Evolutionary conservation across 2,888 invertebrate species (phyloP), one percentile per base, ranked within the genome.

Genomic region (Folsomia manolachei): DNA sequence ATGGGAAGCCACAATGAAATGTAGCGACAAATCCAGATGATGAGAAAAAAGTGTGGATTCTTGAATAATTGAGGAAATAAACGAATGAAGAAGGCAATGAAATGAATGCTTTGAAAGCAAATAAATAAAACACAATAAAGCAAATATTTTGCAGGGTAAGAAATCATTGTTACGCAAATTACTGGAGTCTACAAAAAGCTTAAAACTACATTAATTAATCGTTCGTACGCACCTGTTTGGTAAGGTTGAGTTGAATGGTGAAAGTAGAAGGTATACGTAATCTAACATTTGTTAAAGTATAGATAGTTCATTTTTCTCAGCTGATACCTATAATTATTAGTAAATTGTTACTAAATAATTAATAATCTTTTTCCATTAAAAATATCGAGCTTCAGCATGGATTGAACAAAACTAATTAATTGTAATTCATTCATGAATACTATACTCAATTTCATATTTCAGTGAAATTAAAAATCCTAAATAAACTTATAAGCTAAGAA

Each of bases 141-240:
- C 56, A 56, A 18, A 19, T 26, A 18, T 53, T 25, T 67, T 56
- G 27, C 23, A 51, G 66, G 53, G 23, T 66, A 39, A 25, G 25
- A 67, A 67, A 67, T 67, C 56, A 56, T 67, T 67, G 60, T 67
- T 67, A 67, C 67, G 53, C 66, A 66, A 66, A 66, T 52, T 52
- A 66, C 21, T 56, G 18, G 26, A 26, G 67, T 67, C 67, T 67
- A 67, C 67, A 67, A 67, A 67, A 67, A 67, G 67, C 67, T 67
- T 67, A 67, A 67, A 67, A 56, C 67, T 67, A 67, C 25, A 26
- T 26, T 24, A 23, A 23, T 62, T 23, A n/a, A n/a, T n/a, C n/a
- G 21, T 62, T 56, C 56, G 56, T 56, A 56, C 65, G 65, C 65
- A 66, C 65, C 65, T 66, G 65, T 4, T 56, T 56, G 56, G 21